Base-by-base conservation (phyloP, 1,140 invertebrate species). In the Proales similis region DNA sequence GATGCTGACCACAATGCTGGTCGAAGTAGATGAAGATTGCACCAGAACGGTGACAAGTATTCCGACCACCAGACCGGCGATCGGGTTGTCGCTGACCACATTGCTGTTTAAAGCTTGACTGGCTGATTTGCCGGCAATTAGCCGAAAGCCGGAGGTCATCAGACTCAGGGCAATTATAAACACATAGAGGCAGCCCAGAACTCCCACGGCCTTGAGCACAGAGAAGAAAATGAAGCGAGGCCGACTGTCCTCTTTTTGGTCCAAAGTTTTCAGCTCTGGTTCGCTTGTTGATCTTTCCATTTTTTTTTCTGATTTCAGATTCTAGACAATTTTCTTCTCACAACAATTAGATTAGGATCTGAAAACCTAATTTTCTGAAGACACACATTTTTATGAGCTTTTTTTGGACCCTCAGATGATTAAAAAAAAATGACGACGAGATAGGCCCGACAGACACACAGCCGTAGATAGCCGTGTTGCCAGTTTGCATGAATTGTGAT, bases 1-100 rank as follows among this genome's bases (percentile, higher is more conserved):
- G 80, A 83, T 82, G 43, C 79, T 78, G 22, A 83, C 81, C 22
- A 83, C 71, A 26, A 83, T 81, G 1, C 80, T 82, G 0, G 80
- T 82, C 3, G 81, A 79, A 1, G 82, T 83, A 3, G 80, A 81
- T 12, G 80, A 81, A 67, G 78, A 80, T 69, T 84, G 82, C 5
- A 84, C 76, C 3, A 83, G 68, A 1, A 83, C 81, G 0, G 82
- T 83, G 1, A 78, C 77, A 63, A 83, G 67, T 46, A 83, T 77
- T 11, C 82, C 82, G 42, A 83, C 77, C 74, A 83, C 81, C 39
- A 81, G 71, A 0, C 77, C 77, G 5, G 71, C 77, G 17, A 82
- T 72, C 2, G 81, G 81, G 68, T 82, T 82, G 22, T 68, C 43
- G 11, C 82, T 67, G 7, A 82, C 65, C 12, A 45, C 39, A 32